These are phyloP conservation scores for Regulus satrapa DNA, from an alignment of 2,113 vertebrate genomes.

Conservation along the genomic window DNA sequence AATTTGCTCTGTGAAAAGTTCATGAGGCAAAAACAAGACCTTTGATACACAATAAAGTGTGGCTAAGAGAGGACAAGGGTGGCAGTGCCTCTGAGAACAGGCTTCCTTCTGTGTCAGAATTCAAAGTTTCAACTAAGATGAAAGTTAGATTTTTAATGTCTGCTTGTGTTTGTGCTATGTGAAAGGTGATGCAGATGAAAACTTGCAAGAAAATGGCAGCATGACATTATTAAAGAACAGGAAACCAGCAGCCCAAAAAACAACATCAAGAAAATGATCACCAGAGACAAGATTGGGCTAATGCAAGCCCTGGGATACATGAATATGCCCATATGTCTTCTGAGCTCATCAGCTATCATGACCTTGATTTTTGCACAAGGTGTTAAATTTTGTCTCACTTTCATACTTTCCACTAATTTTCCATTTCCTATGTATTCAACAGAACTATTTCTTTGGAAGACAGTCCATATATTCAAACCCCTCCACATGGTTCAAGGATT, in stretches of 20 bases:
- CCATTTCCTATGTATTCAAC: neutral
- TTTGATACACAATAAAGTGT: neutral
- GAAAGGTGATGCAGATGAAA: neutral
- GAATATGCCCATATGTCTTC: neutral
- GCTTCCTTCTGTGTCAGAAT: neutral
- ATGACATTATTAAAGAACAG: neutral
- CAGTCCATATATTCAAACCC: neutral
- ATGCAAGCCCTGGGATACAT: neutral
- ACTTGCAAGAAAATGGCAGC: neutral
- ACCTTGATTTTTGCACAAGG: neutral
- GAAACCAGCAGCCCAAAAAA: neutral
- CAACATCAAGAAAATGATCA: neutral
- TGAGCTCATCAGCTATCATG: neutral
- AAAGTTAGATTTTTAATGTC: neutral
- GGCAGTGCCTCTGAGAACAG: neutral
- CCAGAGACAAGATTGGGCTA: neutral
- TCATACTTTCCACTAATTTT: neutral
- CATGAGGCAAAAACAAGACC: constrained; percentile 52
- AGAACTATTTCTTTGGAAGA: neutral
- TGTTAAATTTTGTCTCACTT: neutral
- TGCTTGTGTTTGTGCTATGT: neutral
- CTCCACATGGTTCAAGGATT: neutral
- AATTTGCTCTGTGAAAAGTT: constrained; percentile 61
- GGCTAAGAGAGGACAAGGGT: constrained; percentile 1
- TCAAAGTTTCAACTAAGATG: neutral